phyloP scores from a whole-genome alignment of 2,797 vertebrate species.

The Eleutherodactylus coqui region DNA sequence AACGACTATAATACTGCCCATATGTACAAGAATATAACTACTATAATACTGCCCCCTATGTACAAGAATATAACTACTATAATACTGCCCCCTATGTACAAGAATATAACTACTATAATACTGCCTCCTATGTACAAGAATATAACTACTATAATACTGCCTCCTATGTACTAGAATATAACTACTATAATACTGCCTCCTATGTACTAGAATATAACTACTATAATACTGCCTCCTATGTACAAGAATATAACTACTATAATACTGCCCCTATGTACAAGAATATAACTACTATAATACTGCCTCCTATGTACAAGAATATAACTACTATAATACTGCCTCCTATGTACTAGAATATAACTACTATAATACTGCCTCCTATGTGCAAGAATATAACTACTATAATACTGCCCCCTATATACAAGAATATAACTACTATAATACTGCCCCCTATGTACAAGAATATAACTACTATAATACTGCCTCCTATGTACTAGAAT shows the following conservation, averaged over 20 bases:
- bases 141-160: neutral
- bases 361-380: neutral
- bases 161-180: neutral
- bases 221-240: too few relatives aligned
- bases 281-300: too few relatives aligned
- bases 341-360: neutral
- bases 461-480: too few relatives aligned
- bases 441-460: neutral
- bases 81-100: too few relatives aligned
- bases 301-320: too few relatives aligned
- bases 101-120: too few relatives aligned
- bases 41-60: neutral
- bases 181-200: neutral
- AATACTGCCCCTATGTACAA: too few relatives aligned
- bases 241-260: too few relatives aligned
- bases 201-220: constrained; percentile 1
- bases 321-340: too few relatives aligned
- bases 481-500: neutral
- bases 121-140: neutral
- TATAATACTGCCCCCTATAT: neutral
- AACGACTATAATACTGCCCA: neutral
- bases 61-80: too few relatives aligned
- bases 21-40: neutral
- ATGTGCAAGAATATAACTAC: neutral
- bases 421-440: neutral